Evolutionary conservation across 2,797 vertebrate genomes (phyloP).

Genomic region (Columba guinea): DNA sequence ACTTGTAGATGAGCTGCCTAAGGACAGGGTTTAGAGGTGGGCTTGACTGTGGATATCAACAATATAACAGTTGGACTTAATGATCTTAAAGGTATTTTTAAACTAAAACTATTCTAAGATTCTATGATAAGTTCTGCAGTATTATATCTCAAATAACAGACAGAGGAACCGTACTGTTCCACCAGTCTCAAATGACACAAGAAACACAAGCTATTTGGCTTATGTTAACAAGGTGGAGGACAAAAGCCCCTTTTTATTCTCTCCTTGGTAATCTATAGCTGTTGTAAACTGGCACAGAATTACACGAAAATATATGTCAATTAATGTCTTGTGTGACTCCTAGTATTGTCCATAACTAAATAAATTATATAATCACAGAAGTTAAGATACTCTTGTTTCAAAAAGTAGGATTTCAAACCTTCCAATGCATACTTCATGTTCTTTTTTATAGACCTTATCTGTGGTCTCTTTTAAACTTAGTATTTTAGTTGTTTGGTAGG

Average conservation of each 20-base stretch:
- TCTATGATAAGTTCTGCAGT: background rate
- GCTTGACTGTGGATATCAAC: no score
- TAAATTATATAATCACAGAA: background rate
- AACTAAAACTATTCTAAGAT: no score
- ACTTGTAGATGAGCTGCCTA: no score
- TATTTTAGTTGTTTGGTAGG: background rate
- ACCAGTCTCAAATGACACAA: background rate
- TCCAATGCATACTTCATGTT: background rate
- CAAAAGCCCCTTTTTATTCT: background rate
- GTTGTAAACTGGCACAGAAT: background rate
- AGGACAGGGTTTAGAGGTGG: no score
- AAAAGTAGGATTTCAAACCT: background rate
- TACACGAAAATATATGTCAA: background rate
- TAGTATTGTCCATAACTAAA: background rate
- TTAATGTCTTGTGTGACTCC: accelerated
- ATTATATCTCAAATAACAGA: background rate
- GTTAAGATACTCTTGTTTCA: background rate
- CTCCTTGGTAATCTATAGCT: background rate
- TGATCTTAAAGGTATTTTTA: no score
- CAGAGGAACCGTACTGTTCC: background rate
- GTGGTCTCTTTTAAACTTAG: accelerated
- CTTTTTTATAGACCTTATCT: background rate
- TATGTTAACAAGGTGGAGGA: background rate
- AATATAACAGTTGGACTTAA: no score
- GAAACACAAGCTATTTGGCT: background rate